Percentiles rank a stretch among this genome's conserved stretches.
These are phyloP conservation scores for Yoshiicerus persimilis DNA, from an alignment of 1,140 invertebrate genomes.

Conservation along the genomic window DNA sequence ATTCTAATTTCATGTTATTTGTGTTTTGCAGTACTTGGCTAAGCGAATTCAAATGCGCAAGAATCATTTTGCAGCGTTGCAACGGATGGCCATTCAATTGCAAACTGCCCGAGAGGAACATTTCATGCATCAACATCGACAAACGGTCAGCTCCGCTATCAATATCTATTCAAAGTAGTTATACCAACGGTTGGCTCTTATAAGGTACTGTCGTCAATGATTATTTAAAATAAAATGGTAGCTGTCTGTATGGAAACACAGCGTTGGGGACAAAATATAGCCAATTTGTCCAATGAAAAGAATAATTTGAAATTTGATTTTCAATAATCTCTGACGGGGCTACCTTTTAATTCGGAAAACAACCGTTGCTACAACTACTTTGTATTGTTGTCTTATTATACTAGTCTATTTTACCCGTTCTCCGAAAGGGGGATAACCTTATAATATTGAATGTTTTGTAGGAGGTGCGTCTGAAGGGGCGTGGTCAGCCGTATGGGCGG, in stretches of 20 bases:
- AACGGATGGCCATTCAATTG: slow-evolving; percentile 86
- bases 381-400: neutral
- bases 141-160: neutral
- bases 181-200: no score
- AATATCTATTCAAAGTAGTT: neutral
- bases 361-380: no score
- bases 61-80: slow-evolving; percentile 79
- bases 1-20: neutral
- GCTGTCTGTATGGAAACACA: neutral
- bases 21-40: slow-evolving; percentile 69
- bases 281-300: no score
- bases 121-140: slow-evolving; percentile 29
- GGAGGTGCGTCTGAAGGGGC: slow-evolving; percentile 38
- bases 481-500: neutral
- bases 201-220: no score
- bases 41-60: slow-evolving; percentile 93
- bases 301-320: no score
- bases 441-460: slow-evolving; percentile 40
- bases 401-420: neutral
- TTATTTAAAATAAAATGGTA: neutral
- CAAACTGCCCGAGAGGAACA: slow-evolving; percentile 55
- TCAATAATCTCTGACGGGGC: no score
- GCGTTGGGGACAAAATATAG: no score
- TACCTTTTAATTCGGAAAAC: no score
- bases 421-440: neutral